Conservation (phyloP, 2,113 vertebrate genomes). For the Sebastes fasciatus region DNA sequence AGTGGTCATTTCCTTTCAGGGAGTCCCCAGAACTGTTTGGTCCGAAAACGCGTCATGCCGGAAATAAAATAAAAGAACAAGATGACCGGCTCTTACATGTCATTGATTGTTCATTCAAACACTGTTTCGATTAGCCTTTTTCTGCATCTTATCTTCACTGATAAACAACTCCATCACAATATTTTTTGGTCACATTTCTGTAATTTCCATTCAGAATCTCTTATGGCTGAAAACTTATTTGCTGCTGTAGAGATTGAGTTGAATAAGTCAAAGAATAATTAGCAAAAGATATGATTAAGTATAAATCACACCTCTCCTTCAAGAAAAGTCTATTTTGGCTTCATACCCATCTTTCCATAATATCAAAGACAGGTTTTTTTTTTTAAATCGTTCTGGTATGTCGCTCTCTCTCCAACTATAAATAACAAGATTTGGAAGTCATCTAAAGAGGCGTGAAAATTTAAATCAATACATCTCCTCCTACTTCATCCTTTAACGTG, state of each 20-base stretch:
- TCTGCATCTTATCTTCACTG: conserved; percentile 3
- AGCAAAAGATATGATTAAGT: not conserved
- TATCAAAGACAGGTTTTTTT: not conserved
- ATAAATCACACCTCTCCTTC: not conserved
- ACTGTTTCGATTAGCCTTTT: not conserved
- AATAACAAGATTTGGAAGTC: conserved; percentile 8
- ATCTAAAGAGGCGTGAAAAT: conserved; percentile 15
- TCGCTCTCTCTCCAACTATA: not conserved
- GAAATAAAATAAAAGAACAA: conserved; percentile 4
- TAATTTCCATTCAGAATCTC: not conserved
- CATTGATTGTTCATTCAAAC: conserved; percentile 2
- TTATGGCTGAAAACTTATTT: not conserved
- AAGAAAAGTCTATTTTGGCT: not conserved
- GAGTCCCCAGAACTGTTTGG: no score
- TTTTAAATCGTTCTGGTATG: not conserved
- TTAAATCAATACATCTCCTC: conserved; percentile 12
- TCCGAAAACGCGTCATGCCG: not conserved
- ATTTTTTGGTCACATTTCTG: not conserved
- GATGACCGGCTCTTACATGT: not conserved
- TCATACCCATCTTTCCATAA: not conserved
- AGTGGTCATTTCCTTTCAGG: no score
- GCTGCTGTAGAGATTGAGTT: not conserved
- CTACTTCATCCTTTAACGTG: not conserved
- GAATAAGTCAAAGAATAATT: not conserved
- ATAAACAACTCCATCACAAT: not conserved